Base-by-base conservation (phyloP, 2,888 invertebrate species). In the Teinopalpus imperialis region DNA sequence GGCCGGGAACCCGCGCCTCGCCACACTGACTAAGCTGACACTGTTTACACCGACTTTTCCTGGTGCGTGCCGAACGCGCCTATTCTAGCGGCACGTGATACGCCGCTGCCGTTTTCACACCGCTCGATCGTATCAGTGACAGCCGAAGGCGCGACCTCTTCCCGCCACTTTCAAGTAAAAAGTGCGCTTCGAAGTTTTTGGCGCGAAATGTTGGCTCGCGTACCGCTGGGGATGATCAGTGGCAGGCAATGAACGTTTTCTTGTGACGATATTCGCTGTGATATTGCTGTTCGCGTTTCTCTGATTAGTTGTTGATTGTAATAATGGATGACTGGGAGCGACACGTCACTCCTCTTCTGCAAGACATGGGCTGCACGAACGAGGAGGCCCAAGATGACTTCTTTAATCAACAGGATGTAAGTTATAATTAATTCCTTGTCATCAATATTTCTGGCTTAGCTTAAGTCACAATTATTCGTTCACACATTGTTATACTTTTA, bases 291-390 rank as follows among this genome's bases (percentile, higher is more conserved):
- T 71, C 64, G 66, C 64, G 61, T 61, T 66, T 54, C 46, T 61
- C 63, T 57, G 61, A 63, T 66, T 62, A 65, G 66, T 63, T 59
- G 57, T 66, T 70, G 71, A 61, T 40, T 43, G 31, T 69, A 64
- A 80, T 71, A 70, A 88, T 89, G 89, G 90, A 90, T 80, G 90
- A 90, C 73, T 91, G 91, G 91, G 91, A 91, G 75, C 85, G 90
- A 59, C 90, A 91, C 66, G 90, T 90, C 52, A 89, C 90, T 47
- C 90, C 90, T 32, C 86, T 90, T 49, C 80, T 90, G 53, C 90
- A 90, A 69, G 91, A 91, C 64, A 90, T 90, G 88, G 90, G 88
- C 61, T 89, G 89, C 67, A 71, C 87, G 52, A 83, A 77, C 60
- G 88, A 87, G 67, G 90, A 89, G 57, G 82, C 85, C 56, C 90